phyloP scores from a whole-genome alignment of 1,140 invertebrate genomes.

The Sitobion miscanthi region DNA sequence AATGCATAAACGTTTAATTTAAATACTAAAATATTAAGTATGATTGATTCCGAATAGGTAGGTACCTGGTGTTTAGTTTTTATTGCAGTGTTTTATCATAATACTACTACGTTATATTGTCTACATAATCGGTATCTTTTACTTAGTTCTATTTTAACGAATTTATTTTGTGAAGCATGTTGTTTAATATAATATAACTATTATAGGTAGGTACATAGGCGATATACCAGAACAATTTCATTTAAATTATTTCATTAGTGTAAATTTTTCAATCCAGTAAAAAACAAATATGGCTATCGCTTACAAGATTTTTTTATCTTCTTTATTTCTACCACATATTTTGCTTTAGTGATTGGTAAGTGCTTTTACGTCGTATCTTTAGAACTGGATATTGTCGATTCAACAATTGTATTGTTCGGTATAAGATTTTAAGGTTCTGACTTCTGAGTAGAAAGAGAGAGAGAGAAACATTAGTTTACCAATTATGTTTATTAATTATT shows the following conservation, averaged over 20 bases:
- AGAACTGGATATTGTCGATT: background rate
- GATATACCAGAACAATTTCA: background rate
- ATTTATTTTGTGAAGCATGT: background rate
- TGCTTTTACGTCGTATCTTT: background rate
- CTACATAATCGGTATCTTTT: background rate
- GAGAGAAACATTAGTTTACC: background rate
- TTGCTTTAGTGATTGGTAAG: background rate
- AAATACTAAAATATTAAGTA: background rate
- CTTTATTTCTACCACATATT: background rate
- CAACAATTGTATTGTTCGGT: background rate
- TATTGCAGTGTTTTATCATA: background rate
- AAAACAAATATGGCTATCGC: conserved; percentile 11
- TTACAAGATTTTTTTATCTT: background rate
- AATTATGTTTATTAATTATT: background rate
- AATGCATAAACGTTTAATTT: background rate
- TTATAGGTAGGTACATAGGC: no score
- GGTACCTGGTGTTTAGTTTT: background rate
- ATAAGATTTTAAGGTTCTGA: background rate
- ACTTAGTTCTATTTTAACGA: background rate
- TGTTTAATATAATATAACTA: background rate
- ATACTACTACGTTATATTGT: background rate
- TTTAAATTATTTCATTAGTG: background rate
- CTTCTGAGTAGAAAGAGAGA: background rate
- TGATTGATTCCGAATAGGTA: background rate
- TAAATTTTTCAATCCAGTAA: background rate